Conservation (phyloP, 2,888 invertebrate species). For the Calameuta idolon region DNA sequence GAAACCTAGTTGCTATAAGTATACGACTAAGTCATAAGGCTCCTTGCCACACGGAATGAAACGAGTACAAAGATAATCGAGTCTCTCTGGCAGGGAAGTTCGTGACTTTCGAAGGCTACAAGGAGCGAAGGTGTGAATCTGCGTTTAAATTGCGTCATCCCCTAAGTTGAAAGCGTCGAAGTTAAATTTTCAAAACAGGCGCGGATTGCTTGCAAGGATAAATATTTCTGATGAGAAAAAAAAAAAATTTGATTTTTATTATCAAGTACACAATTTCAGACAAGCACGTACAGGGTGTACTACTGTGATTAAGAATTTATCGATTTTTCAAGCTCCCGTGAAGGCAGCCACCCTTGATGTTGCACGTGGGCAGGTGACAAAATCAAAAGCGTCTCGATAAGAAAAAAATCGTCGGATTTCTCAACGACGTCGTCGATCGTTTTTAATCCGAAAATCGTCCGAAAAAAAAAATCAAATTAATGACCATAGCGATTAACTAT, state of each 20-base stretch:
- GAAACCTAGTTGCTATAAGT: neutral
- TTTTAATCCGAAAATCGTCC: neutral
- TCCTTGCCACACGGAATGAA: neutral
- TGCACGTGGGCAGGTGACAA: too few species aligned
- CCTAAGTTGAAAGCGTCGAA: neutral
- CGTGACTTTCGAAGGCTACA: constrained; percentile 19
- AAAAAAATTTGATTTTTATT: too few species aligned
- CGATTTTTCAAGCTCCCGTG: neutral
- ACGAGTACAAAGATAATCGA: constrained; percentile 37
- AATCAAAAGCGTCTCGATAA: neutral
- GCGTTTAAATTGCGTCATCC: constrained; percentile 27
- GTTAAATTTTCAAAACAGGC: neutral
- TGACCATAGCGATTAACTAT: neutral
- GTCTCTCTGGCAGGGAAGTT: constrained; percentile 27
- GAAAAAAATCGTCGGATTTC: neutral
- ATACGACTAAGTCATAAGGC: neutral
- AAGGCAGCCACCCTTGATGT: neutral
- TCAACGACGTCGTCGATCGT: neutral
- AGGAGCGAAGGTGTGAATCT: constrained; percentile 30
- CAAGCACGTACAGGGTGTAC: neutral
- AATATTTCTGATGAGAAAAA: too few species aligned
- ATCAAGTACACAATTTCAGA: neutral
- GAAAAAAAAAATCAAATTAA: neutral
- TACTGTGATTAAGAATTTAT: neutral
- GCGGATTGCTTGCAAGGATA: too few species aligned